Percentiles rank a stretch among this genome's conserved stretches.
Evolutionary conservation across 2,888 invertebrate species (phyloP).

Genomic region (Chrysina gloriosa): DNA sequence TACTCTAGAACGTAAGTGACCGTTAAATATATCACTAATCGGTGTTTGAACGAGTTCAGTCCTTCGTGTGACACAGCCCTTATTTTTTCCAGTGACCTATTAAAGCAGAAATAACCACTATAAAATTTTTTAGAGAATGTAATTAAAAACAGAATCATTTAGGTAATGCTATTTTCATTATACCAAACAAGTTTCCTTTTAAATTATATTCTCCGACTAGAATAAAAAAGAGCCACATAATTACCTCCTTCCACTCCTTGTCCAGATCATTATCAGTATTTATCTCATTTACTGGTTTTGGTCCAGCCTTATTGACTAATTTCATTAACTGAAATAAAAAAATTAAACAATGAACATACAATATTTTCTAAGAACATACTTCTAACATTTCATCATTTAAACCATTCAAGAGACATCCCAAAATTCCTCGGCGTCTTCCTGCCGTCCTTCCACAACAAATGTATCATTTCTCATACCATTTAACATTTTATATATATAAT

Average conservation of each 20-base stretch:
- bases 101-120: slow-evolving; percentile 53
- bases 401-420: slow-evolving; percentile 91
- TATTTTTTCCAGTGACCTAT: slow-evolving; percentile 90
- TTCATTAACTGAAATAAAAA: slow-evolving; percentile 66
- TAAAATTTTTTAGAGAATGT: no score
- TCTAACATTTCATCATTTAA: slow-evolving; percentile 97
- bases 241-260: slow-evolving; percentile 76
- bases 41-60: slow-evolving; percentile 87
- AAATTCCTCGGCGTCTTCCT: slow-evolving; percentile 98
- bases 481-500: slow-evolving; percentile 85
- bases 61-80: slow-evolving; percentile 87
- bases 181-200: no score
- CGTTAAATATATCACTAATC: slow-evolving; percentile 92
- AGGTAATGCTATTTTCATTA: no score
- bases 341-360: slow-evolving; percentile 29
- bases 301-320: slow-evolving; percentile 61
- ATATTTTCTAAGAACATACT: slow-evolving; percentile 65
- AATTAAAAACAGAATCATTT: no score
- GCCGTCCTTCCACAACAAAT: slow-evolving; percentile 86
- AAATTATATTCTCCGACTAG: no score
- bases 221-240: no score
- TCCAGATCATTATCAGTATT: slow-evolving; percentile 66
- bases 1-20: slow-evolving; percentile 87
- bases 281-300: slow-evolving; percentile 59
- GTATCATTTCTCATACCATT: slow-evolving; percentile 78